A percentile compares a stretch with the other conserved stretches of the same genome.
Conservation (phyloP, 2,797 vertebrate genomes). For the Ctenochaetus hawaiiensis region DNA sequence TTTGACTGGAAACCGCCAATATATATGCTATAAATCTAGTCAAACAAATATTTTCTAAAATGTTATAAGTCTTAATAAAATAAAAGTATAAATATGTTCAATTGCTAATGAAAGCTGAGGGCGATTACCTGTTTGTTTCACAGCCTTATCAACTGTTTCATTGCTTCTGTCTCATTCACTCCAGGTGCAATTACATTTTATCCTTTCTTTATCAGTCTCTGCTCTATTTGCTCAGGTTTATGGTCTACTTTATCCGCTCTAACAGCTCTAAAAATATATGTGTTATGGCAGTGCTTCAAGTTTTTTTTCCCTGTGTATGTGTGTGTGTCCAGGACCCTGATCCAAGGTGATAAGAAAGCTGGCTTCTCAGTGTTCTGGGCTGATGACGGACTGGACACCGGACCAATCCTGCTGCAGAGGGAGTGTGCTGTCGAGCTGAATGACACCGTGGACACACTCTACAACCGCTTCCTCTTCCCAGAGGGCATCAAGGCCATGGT, state of each 20-base stretch:
- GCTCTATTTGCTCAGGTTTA: slow-evolving; percentile 18
- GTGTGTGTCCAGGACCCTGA: slow-evolving; percentile 86
- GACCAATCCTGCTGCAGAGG: slow-evolving; percentile 90
- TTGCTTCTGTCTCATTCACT: background rate
- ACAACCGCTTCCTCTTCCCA: slow-evolving; percentile 91
- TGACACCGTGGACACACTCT: slow-evolving; percentile 90
- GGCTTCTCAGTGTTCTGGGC: slow-evolving; percentile 93
- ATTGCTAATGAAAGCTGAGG: rapidly evolving
- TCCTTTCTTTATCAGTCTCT: slow-evolving; percentile 24
- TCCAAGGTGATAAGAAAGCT: slow-evolving; percentile 90
- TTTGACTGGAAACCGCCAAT: background rate
- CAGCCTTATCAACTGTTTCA: background rate
- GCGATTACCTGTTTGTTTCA: background rate
- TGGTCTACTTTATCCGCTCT: background rate
- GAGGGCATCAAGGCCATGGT: slow-evolving; percentile 91
- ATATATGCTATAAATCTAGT: background rate
- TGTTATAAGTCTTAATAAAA: background rate
- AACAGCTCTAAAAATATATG: background rate
- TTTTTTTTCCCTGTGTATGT: background rate
- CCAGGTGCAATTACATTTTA: background rate
- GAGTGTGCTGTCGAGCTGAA: slow-evolving; percentile 88
- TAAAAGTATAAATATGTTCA: background rate
- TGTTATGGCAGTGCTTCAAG: background rate
- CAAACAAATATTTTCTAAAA: background rate
- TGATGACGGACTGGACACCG: slow-evolving; percentile 91